These are phyloP conservation scores for Protaetia brevitarsis DNA, from an alignment of 1,140 invertebrate genomes.

Conservation along the genomic window DNA sequence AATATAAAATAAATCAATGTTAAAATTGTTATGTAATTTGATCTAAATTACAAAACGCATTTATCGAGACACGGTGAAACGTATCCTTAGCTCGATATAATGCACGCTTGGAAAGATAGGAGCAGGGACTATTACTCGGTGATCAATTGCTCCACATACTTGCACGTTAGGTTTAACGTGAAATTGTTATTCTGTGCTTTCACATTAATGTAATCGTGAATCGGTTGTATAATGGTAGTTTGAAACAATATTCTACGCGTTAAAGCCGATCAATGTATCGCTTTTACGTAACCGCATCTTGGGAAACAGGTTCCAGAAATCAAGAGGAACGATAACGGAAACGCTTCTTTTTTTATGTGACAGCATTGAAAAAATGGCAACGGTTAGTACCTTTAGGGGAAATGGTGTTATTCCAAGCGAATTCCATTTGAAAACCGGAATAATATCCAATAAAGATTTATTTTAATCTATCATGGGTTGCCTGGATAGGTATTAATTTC, in stretches of 20 bases:
- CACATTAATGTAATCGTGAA: neutral
- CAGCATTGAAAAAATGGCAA: neutral
- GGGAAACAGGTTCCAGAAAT: neutral
- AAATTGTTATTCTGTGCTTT: neutral
- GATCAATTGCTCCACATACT: constrained; percentile 1
- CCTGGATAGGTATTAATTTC: too few relatives aligned
- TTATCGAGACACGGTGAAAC: constrained; percentile 5
- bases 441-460: too few relatives aligned
- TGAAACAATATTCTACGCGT: neutral
- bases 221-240: neutral
- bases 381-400: neutral
- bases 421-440: too few relatives aligned
- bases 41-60: constrained; percentile 5
- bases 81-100: neutral
- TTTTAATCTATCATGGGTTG: too few relatives aligned
- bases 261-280: constrained; percentile 1
- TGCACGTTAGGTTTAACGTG: neutral
- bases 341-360: neutral
- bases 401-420: too few relatives aligned
- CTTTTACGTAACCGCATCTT: neutral
- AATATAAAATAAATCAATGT: constrained; percentile 7
- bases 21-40: neutral
- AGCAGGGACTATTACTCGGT: neutral
- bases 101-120: neutral
- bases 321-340: neutral